Evolutionary conservation across 2,113 vertebrate species (phyloP), one percentile per base, ranked within the genome.

Genomic region (Elachura formosa): DNA sequence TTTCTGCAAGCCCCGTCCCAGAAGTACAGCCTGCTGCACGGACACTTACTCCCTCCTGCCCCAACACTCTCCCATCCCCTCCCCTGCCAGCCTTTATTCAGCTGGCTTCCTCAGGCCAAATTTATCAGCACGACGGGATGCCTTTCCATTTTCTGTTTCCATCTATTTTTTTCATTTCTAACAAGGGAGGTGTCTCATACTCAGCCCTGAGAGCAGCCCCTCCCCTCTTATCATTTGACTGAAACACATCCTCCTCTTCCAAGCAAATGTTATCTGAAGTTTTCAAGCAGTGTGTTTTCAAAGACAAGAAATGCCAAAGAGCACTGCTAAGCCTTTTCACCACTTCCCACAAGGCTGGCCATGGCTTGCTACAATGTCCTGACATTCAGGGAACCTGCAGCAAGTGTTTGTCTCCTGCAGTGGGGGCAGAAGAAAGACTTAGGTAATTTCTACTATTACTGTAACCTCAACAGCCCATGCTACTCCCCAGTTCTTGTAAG

Each of bases 231-330:
- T 78, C 84, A 14, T 38, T 66, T 46, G 28, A 45, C 61, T 46
- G 13, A 87, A 89, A 85, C 24, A 73, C 73, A 87, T 91, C 81
- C 84, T 95, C 74, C 19, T 74, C 52, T 91, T 68, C 55, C 81
- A 93, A 51, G 34, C 63, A 67, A 67, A 40, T 1, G 20, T 77
- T 78, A 78, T 51, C 66, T 55, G 55, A 15, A 58, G 59, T 24
- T 88, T 77, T 33, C 7, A 1, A 93, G 79, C 3, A 0, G 48
- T 5, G 24, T 0, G 0, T 62, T 94, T 87, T 69, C 84, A 66
- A 62, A 93, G 71, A 49, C 40, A 74, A 96, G 66, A 90, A 95
- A 89, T 16, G 22, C 36, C 83, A 59, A 48, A 84, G 68, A 76
- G 55, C 6, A 4, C 33, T 2, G 0, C 51, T 28, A 46, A 2